Evolutionary conservation across 2,888 invertebrate species (phyloP), one percentile per base, ranked within the genome.

Genomic region (Adelognathus sp.): DNA sequence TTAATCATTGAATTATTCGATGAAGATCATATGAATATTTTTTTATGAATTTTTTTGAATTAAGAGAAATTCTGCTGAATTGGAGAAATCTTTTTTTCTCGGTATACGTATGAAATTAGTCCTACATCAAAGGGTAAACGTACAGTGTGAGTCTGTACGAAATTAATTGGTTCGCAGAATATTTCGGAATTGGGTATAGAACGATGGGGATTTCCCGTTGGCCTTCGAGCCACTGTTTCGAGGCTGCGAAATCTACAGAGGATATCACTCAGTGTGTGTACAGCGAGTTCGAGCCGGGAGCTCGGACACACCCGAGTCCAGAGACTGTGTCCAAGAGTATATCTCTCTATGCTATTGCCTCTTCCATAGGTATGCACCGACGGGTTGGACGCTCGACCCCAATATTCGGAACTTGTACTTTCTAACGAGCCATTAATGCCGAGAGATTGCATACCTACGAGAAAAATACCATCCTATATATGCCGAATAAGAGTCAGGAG

Each of bases 361-460:
- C 60, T 52, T 71, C 44, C 61, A 54, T 11, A 21, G n/a, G 11
- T 66, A 54, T 75, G 74, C 78, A 74, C 64, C 41, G 61, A 29
- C 50, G 39, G 61, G 71, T 75, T 71, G 66, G 79, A 79, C 60
- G 44, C 79, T 60, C 66, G 74, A 75, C 79, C 79, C 71, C 74
- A 41, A 79, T 79, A 75, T 79, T 75, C 36, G 74, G 70, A 61
- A 79, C 79, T 79, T 79, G 66, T 79, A 79, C 79, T 79, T 79
- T 79, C 79, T 79, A 79, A 79, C 75, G 61, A 44, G 27, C 60
- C 46, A 71, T 75, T 46, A 31, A 64, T 44, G 31, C 50, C 33
- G 24, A 27, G 58, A 73, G 58, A 52, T 70, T 41, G 24, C 31
- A 36, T 52, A 54, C n/a, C 36, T 44, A 44, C 44, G 27, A 63